Conservation (phyloP, 1,140 invertebrate genomes). For the Medauroidea extradentata region DNA sequence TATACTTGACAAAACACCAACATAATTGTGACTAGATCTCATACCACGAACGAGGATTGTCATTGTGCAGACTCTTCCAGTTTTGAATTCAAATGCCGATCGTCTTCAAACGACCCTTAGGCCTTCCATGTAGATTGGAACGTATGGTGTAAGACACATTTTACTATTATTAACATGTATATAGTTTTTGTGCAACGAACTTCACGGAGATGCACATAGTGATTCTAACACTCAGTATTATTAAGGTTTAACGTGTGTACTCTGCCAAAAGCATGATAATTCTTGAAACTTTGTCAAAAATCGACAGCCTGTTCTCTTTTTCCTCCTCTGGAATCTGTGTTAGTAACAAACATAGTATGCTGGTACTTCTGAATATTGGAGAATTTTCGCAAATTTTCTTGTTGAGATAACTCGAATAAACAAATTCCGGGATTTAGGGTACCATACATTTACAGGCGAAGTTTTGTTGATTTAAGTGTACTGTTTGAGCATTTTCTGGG, state of each 20-base stretch:
- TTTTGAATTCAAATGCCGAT: too few relatives aligned
- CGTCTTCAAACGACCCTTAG: background rate
- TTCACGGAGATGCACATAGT: constrained; percentile 32
- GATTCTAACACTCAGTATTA: constrained; percentile 27
- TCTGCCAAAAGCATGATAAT: too few relatives aligned
- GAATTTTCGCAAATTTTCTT: too few relatives aligned
- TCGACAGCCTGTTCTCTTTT: too few relatives aligned
- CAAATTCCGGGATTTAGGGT: too few relatives aligned
- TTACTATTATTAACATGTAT: constrained; percentile 32
- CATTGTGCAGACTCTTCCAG: constrained; percentile 3
- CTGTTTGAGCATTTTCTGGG: constrained; percentile 29
- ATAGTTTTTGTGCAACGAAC: constrained; percentile 37
- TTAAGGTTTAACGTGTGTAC: too few relatives aligned
- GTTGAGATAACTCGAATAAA: too few relatives aligned
- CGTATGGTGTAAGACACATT: constrained; percentile 23
- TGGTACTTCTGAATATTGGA: too few relatives aligned
- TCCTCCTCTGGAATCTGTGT: too few relatives aligned
- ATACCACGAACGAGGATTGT: constrained; percentile 5
- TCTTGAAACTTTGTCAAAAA: too few relatives aligned
- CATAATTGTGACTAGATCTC: constrained; percentile 16
- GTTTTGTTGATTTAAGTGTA: constrained; percentile 15
- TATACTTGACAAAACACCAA: constrained; percentile 15
- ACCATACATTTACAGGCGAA: too few relatives aligned
- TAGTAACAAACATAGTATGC: too few relatives aligned
- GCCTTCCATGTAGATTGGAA: background rate